A percentile compares a stretch with the other conserved stretches of the same genome.
Evolutionary conservation across 37 sponge, comb jelly and placozoan species (phyloP).

Genomic region (Chondrilla cf. caribensis): DNA sequence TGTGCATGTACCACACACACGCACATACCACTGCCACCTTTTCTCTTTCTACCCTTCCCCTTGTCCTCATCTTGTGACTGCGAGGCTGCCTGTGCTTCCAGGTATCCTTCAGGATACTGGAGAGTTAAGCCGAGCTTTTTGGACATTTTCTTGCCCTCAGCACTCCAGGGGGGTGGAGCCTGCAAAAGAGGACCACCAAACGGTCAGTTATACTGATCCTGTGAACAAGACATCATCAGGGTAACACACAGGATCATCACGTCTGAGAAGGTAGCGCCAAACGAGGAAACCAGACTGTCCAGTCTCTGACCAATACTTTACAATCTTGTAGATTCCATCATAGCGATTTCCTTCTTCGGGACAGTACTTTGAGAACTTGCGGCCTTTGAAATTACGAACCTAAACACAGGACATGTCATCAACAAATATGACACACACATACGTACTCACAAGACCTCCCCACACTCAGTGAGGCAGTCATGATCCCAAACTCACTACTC

Average conservation of each 20-base stretch:
- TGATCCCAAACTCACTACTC: constrained; percentile 61
- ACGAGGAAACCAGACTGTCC: constrained; percentile 73
- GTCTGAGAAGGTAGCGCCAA: constrained; percentile 79
- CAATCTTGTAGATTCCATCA: constrained; percentile 93
- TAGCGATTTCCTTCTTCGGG: constrained; percentile 91
- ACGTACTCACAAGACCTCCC: not conserved
- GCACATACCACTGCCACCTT: not conserved
- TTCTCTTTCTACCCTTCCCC: constrained; percentile 22
- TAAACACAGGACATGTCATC: too few relatives aligned
- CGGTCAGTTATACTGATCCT: not conserved
- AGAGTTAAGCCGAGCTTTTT: constrained; percentile 76
- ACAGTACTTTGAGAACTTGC: constrained; percentile 79
- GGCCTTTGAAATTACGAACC: constrained; percentile 80
- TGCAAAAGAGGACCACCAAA: constrained; percentile 4
- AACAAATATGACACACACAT: not conserved
- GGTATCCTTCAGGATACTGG: constrained; percentile 92
- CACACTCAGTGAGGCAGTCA: not conserved
- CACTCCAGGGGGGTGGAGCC: constrained; percentile 90
- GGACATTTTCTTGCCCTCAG: constrained; percentile 63
- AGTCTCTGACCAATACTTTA: constrained; percentile 93
- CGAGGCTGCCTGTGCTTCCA: constrained; percentile 58
- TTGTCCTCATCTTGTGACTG: constrained; percentile 5
- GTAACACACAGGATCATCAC: constrained; percentile 73
- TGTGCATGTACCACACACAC: too few relatives aligned
- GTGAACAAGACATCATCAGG: not conserved